Percentiles rank a stretch among this genome's conserved stretches.
These are phyloP conservation scores for Sycobia sp. DNA, from an alignment of 1,140 invertebrate genomes.

Conservation along the genomic window DNA sequence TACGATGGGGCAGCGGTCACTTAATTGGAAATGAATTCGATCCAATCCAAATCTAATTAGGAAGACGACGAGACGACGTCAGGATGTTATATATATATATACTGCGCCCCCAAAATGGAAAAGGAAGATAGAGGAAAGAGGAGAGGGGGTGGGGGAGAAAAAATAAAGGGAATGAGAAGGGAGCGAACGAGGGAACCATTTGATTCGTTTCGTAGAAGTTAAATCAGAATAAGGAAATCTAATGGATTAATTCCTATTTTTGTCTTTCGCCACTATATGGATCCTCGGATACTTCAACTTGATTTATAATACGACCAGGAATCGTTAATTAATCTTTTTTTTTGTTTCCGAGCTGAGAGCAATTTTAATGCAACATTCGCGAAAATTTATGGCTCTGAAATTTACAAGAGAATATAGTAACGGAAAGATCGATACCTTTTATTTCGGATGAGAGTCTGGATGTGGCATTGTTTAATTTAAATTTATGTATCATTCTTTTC, in stretches of 20 bases:
- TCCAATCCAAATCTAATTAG: constrained; percentile 51
- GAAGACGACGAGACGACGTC: constrained; percentile 24
- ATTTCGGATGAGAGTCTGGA: no score
- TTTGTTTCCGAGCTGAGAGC: no score
- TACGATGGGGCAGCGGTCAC: constrained; percentile 12
- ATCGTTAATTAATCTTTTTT: constrained; percentile 15
- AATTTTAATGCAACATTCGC: no score
- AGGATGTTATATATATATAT: constrained; percentile 24
- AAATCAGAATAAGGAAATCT: constrained; percentile 21
- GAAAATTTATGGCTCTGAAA: no score
- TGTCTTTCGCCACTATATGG: background rate
- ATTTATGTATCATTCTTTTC: no score
- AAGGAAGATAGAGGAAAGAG: constrained; percentile 4
- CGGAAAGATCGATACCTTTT: no score
- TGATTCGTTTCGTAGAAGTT: constrained; percentile 8
- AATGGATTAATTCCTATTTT: constrained; percentile 29
- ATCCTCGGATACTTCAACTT: background rate
- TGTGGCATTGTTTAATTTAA: no score
- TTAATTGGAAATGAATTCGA: constrained; percentile 52
- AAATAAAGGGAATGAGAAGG: no score
- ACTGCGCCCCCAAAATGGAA: background rate
- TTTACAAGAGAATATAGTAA: no score
- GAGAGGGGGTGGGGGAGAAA: constrained; percentile 6
- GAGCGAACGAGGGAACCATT: no score
- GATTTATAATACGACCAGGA: background rate